These are phyloP conservation scores for Sesia apiformis DNA, from an alignment of 2,888 invertebrate species.

Conservation along the genomic window DNA sequence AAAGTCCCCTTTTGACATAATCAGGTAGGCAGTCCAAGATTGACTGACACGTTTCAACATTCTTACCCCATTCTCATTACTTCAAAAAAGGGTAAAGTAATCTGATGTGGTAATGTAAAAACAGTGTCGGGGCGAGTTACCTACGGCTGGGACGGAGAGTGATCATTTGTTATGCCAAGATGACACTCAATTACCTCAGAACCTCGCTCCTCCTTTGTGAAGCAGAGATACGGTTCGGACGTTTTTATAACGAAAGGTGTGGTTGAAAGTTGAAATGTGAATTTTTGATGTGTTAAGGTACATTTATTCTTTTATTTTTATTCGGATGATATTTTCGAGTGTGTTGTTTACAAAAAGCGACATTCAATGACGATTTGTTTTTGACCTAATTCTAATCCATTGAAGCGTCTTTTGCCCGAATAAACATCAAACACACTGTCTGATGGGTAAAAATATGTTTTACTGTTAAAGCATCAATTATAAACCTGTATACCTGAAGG, in stretches of 20 bases:
- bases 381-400: too few relatives aligned
- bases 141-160: slow-evolving; percentile 28
- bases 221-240: slow-evolving; percentile 2
- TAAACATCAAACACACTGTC: too few relatives aligned
- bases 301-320: too few relatives aligned
- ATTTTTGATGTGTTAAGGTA: neutral
- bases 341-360: too few relatives aligned
- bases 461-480: too few relatives aligned
- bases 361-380: too few relatives aligned
- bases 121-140: slow-evolving; percentile 36
- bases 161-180: slow-evolving; percentile 68
- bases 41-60: neutral
- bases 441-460: too few relatives aligned
- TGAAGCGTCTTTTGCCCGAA: too few relatives aligned
- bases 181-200: slow-evolving; percentile 63
- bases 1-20: neutral
- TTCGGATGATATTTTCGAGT: too few relatives aligned
- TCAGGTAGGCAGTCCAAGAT: neutral
- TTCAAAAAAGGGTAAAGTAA: slow-evolving; percentile 31
- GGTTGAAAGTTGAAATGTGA: neutral
- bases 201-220: slow-evolving; percentile 4
- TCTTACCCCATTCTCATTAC: neutral
- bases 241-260: slow-evolving; percentile 1
- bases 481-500: too few relatives aligned
- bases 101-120: slow-evolving; percentile 51